phyloP scores from a whole-genome alignment of 2,888 invertebrate species.

The Mimumesa dahlbomi region DNA sequence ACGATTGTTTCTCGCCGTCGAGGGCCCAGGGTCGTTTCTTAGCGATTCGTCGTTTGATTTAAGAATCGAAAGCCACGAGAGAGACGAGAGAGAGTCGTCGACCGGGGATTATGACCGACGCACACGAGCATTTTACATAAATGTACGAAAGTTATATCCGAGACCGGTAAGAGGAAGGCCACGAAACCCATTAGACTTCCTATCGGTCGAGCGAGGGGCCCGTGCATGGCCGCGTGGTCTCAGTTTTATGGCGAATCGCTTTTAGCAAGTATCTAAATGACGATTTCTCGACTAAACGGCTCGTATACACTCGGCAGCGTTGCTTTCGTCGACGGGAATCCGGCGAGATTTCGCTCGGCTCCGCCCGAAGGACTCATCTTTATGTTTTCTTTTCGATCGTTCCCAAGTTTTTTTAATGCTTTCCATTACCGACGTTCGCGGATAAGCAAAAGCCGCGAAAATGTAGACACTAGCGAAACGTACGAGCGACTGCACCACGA shows the following conservation, averaged over 20 bases:
- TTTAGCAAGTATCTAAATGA: conserved; percentile 78
- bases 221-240: conserved; percentile 53
- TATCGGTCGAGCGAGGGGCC: conserved; percentile 62
- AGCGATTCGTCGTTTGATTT: conserved; percentile 26
- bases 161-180: conserved; percentile 24
- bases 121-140: conserved; percentile 52
- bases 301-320: conserved; percentile 42
- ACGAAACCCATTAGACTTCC: conserved; percentile 69
- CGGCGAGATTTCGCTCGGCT: conserved; percentile 4
- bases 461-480: conserved; percentile 65
- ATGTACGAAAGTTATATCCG: conserved; percentile 50
- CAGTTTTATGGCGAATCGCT: conserved; percentile 78
- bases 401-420: conserved; percentile 60
- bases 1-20: background rate
- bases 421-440: conserved; percentile 56
- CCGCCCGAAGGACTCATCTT: conserved; percentile 24
- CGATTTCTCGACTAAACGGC: conserved; percentile 68
- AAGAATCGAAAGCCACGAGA: conserved; percentile 1
- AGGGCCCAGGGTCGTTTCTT: background rate
- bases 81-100: conserved; percentile 27
- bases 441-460: conserved; percentile 61
- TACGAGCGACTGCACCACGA: conserved; percentile 31
- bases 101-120: conserved; percentile 43
- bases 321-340: conserved; percentile 7
- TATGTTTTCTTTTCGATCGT: conserved; percentile 46